phyloP scores from a whole-genome alignment of 1,140 invertebrate genomes.

The Artemia franciscana region DNA sequence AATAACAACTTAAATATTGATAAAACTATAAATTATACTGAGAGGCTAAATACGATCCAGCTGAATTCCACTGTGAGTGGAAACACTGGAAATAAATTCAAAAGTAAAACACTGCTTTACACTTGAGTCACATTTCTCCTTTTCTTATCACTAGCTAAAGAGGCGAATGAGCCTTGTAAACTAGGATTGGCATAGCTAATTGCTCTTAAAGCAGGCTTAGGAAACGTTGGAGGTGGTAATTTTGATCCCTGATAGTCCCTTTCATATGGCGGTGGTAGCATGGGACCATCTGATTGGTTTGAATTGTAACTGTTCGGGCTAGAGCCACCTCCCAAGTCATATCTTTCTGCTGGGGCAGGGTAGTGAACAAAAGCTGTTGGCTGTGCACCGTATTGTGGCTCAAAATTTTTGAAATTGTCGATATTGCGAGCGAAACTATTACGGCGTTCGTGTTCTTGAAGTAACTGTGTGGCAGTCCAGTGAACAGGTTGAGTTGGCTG shows the following conservation, averaged over 20 bases:
- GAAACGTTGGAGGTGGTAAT: constrained; percentile 7
- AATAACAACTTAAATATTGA: too few species aligned
- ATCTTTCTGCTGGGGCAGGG: not conserved
- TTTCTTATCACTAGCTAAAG: constrained; percentile 10
- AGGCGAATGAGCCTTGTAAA: constrained; percentile 9
- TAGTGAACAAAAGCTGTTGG: too few species aligned
- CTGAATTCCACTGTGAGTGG: too few species aligned
- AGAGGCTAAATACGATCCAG: too few species aligned
- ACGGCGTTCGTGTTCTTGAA: constrained; percentile 31
- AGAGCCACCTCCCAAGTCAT: not conserved
- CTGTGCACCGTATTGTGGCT: too few species aligned
- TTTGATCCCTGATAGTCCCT: not conserved
- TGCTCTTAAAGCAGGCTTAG: constrained; percentile 2
- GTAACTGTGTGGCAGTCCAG: constrained; percentile 31
- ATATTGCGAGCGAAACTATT: too few species aligned
- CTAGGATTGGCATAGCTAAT: not conserved
- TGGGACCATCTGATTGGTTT: not conserved
- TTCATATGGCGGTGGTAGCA: not conserved
- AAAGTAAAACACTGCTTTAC: not conserved
- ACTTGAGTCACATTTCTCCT: constrained; percentile 10
- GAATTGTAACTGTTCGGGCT: not conserved
- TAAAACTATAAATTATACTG: too few species aligned
- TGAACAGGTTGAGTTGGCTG: constrained; percentile 5
- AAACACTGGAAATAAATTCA: too few species aligned
- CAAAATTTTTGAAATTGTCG: too few species aligned